Evolutionary conservation across 2,113 vertebrate genomes (phyloP).

Genomic region (Ondatra zibethicus): DNA sequence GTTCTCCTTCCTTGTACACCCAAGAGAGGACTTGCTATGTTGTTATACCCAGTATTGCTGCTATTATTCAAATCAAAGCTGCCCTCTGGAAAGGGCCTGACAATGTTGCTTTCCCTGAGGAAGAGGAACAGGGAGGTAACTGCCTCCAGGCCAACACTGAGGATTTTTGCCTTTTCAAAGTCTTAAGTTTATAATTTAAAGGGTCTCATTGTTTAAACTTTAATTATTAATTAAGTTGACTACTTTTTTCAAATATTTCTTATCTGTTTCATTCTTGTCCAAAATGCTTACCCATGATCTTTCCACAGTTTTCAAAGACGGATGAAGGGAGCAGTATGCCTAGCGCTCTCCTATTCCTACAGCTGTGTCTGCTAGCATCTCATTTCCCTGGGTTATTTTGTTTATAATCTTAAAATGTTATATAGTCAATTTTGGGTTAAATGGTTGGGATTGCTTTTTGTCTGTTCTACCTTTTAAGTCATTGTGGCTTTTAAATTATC

Average conservation of each 20-base stretch:
- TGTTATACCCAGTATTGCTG: background rate
- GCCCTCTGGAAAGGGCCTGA: background rate
- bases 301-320: constrained; percentile 1
- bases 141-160: background rate
- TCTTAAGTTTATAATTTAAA: constrained; percentile 34
- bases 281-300: constrained; percentile 26
- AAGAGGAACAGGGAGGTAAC: background rate
- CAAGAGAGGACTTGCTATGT: background rate
- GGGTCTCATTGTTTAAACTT: constrained; percentile 26
- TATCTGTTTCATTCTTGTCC: background rate
- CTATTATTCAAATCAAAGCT: background rate
- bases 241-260: background rate
- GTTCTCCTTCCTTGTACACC: background rate
- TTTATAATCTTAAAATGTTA: constrained; percentile 50
- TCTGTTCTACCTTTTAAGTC: constrained; percentile 64
- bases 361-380: constrained; percentile 2
- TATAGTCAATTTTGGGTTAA: background rate
- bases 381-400: constrained; percentile 48
- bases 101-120: background rate
- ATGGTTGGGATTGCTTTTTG: background rate
- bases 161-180: constrained; percentile 15
- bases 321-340: background rate
- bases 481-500: background rate
- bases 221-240: constrained; percentile 31
- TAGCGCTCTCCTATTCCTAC: constrained; percentile 7